Base-by-base conservation (phyloP, 2,888 invertebrate genomes). In the Salticus scenicus region DNA sequence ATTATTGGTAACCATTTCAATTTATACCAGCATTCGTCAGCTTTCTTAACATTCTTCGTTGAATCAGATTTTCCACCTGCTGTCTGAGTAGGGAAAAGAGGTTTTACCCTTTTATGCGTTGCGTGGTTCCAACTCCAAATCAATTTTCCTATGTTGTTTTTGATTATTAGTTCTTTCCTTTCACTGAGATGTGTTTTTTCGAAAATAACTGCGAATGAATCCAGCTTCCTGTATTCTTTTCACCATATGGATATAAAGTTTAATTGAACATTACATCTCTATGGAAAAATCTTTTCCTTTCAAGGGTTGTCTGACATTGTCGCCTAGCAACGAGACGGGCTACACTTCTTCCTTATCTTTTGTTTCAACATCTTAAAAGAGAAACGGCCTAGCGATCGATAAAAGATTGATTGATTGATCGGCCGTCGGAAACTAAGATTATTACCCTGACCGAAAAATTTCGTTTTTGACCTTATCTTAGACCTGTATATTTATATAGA, bases 391-490 rank as follows among this genome's bases (percentile, higher is more conserved):
- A n/a, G 72, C 24, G 72, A 83, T 83, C 82, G 82, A 83, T 83
- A 76, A 51, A 67, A 66, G 76, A 76, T 76, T 83, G 81, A 82
- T 82, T 82, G 82, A 83, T 83, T 82, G 75, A 41, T 70, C 71
- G 41, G 63, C n/a, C 41, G 69, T 30, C 10, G 57, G 72, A 76
- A 17, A 66, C 51, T 47, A 76, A 75, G 75, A 82, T 82, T 75
- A 75, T 41, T 30, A 47, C 24, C 42, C 51, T 47, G 28, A 28
- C 42, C 47, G 57, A 57, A 57, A 57, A 24, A 27, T 81, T 72
- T 64, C 69, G 30, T 57, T 74, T 74, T 70, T 20, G 37, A 12
- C 33, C 10, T 33, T 17, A 8, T 42, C 17, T n/a, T n/a, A n/a
- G n/a, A n/a, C n/a, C n/a, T n/a, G n/a, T n/a, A n/a, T n/a, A n/a